These are phyloP conservation scores for Mormyrus proboscirostris DNA, from an alignment of 2,797 vertebrate genomes.

Conservation along the genomic window DNA sequence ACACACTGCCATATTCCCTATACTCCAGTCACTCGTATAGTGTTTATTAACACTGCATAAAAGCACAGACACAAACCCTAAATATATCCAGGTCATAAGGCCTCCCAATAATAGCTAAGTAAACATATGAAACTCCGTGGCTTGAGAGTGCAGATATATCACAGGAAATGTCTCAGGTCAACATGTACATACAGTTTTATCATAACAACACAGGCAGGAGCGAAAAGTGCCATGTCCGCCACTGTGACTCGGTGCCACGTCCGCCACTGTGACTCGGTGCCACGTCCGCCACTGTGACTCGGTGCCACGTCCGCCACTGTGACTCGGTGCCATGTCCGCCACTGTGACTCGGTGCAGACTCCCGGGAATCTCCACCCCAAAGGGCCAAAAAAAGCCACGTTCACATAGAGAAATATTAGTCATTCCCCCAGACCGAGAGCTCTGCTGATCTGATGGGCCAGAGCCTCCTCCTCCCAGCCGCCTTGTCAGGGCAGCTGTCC, in stretches of 20 bases:
- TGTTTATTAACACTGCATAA: not conserved
- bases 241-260: not conserved
- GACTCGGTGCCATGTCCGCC: not conserved
- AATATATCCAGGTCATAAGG: not conserved
- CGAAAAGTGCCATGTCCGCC: not conserved
- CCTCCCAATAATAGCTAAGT: not conserved
- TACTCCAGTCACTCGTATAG: not conserved
- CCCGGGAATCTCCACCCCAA: not conserved
- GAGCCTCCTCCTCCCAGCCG: not conserved
- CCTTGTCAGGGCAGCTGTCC: conserved; percentile 10
- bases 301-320: too few relatives aligned
- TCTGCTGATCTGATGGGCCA: not conserved
- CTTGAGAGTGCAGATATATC: not conserved
- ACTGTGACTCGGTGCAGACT: not conserved
- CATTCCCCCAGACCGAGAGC: not conserved
- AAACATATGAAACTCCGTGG: not conserved
- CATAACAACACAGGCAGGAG: not conserved
- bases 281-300: not conserved
- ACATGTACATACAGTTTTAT: not conserved
- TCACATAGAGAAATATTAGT: not conserved
- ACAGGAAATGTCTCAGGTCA: not conserved
- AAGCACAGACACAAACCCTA: not conserved
- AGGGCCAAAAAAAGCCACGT: not conserved
- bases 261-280: too few relatives aligned
- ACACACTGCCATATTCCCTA: not conserved